Conservation (phyloP, 2,888 invertebrate species). For the Pseudococcus jackbeardsleyi region DNA sequence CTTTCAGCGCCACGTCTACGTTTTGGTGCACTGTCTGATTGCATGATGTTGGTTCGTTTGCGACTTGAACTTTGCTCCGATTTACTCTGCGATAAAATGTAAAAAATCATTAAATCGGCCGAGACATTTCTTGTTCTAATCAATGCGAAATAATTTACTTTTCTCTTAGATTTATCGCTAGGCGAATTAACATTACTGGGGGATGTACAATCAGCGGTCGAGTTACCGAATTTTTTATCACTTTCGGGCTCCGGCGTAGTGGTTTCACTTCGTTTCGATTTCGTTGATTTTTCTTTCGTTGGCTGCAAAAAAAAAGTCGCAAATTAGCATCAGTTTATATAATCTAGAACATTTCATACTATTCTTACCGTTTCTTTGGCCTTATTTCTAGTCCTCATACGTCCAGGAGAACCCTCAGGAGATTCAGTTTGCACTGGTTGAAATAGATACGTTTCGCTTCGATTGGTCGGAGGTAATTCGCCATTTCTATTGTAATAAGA, state of each 20-base stretch:
- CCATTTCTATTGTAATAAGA: conserved; percentile 83
- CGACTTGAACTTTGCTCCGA: conserved; percentile 38
- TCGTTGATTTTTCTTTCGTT: conserved; percentile 68
- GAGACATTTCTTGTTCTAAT: neutral
- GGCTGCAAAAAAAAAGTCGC: conserved; percentile 67
- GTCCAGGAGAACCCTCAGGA: conserved; percentile 86
- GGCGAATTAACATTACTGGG: conserved; percentile 69
- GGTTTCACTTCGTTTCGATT: conserved; percentile 69
- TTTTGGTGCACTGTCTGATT: conserved; percentile 75
- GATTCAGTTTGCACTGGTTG: conserved; percentile 75
- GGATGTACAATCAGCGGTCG: conserved; percentile 69
- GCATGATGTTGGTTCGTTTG: conserved; percentile 59
- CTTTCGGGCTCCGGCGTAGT: conserved; percentile 70
- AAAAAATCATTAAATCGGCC: neutral
- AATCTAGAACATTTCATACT: neutral
- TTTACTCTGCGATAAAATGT: conserved; percentile 51
- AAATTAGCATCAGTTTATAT: conserved; percentile 38
- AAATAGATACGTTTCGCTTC: conserved; percentile 71
- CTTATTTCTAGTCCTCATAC: conserved; percentile 90
- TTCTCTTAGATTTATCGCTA: conserved; percentile 70
- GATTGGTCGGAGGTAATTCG: conserved; percentile 76
- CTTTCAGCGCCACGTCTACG: conserved; percentile 77
- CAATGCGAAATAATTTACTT: conserved; percentile 66
- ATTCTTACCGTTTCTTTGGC: conserved; percentile 79
- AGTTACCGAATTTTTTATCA: conserved; percentile 69